Base-by-base conservation (phyloP, 2,113 vertebrate species). In the pig (Sus scrofa) region DNA sequence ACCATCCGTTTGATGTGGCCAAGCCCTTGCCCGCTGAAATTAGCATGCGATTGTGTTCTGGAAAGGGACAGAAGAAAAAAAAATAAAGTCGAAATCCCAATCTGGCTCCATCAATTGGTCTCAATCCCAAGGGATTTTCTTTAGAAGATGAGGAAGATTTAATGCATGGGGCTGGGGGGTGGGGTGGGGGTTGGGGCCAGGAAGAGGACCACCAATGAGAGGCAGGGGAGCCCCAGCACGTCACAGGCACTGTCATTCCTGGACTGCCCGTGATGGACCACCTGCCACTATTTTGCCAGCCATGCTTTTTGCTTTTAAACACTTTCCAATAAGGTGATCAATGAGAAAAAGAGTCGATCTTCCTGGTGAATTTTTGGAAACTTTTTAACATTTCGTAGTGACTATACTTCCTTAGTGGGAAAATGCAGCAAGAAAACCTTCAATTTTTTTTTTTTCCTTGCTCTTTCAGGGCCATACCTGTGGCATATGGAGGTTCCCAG, bases 111-210 rank as follows among this genome's bases (percentile, higher is more conserved):
- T 50, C 39, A 18, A 60, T 95, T 70, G 75, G 0, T 74, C n/a
- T 89, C 60, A 8, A 0, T 27, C 14, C 52, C 39, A 4, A 39
- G 67, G 8, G 14, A 6, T 90, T 97, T 89, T 97, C 30, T 71
- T 88, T 10, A 78, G 14, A 37, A 54, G 91, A 73, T n/a, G 73
- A 20, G 34, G 75, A 82, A 65, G 60, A 67, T 27, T n/a, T 74
- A 39, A 27, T 65, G 63, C 15, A 0, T 0, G 0, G 8, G 7
- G 5, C 0, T 15, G 84, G 67, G 26, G 24, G 60, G 22, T 7
- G 1, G 34, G 54, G 32, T 30, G 0, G 7, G 32, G 30, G 5
- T n/a, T 7, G 44, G 44, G 19, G 75, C n/a, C 22, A 34, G 18
- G 58, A 71, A 15, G 26, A 85, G 19, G 13, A 58, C 32, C 81